These are phyloP conservation scores for Cheilosia vulpina DNA, from an alignment of 2,888 invertebrate species.

Conservation along the genomic window DNA sequence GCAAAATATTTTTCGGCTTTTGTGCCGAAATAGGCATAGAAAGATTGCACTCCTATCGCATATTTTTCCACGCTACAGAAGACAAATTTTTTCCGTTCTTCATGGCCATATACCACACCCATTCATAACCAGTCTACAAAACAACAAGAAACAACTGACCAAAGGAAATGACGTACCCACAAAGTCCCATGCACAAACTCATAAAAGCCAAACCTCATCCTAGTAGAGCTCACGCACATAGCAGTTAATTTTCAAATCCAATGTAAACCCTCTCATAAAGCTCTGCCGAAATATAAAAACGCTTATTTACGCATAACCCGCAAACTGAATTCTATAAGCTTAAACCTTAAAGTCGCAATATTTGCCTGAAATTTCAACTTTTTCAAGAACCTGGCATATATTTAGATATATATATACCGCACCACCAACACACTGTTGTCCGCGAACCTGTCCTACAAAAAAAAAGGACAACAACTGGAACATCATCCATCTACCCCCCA, in stretches of 20 bases:
- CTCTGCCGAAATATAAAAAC: constrained; percentile 30
- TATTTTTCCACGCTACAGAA: too few relatives aligned
- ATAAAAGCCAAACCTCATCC: too few relatives aligned
- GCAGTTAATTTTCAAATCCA: not conserved
- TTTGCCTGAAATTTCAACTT: constrained; percentile 55
- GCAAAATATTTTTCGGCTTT: too few relatives aligned
- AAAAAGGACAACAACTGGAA: constrained; percentile 38
- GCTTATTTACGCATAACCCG: constrained; percentile 49
- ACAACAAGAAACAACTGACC: too few relatives aligned
- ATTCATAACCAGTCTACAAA: too few relatives aligned
- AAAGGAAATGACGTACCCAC: too few relatives aligned
- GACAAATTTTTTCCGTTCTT: too few relatives aligned
- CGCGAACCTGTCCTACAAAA: constrained; percentile 43
- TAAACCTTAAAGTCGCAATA: constrained; percentile 57
- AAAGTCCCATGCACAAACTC: too few relatives aligned
- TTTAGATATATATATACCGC: not conserved
- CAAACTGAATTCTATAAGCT: constrained; percentile 41
- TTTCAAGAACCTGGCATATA: constrained; percentile 22
- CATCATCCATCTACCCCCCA: constrained; percentile 23
- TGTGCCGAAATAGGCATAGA: too few relatives aligned
- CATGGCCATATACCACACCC: too few relatives aligned
- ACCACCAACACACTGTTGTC: constrained; percentile 25
- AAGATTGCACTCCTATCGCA: too few relatives aligned
- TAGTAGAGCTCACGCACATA: too few relatives aligned
- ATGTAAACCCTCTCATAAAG: constrained; percentile 17